Evolutionary conservation across 2,888 invertebrate species (phyloP), one percentile per base, ranked within the genome.

Genomic region (Apodemia zela): DNA sequence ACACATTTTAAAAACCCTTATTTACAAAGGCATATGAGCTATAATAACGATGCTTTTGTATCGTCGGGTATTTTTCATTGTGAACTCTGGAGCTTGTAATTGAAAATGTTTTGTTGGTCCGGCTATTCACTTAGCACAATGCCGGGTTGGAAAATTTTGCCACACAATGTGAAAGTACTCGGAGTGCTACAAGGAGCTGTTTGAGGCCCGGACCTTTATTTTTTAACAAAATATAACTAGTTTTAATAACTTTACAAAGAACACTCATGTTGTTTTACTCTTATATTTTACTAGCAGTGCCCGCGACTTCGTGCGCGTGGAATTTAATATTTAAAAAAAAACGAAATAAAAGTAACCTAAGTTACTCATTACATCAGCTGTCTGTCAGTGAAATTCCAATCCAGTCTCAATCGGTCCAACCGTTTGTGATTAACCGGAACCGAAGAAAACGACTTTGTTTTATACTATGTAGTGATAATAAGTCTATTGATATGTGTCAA

Each of bases 21-120:
- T 57, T 57, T 29, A 57, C 54, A 7, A 25, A 29, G 25, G 15
- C 29, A 29, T 57, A 57, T 57, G 54, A 57, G 54, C 54, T 57
- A 57, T 29, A 57, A 57, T 25, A 45, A 45, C 45, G 29, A 6
- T 29, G 54, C 2, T 57, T 57, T 25, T 57, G 54, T 57, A 57
- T 57, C 21, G 47, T 15, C 18, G 17, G 7, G 18, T 42, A 42
- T 38, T 5, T 29, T 45, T 45, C 45, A 58, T 62, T 62, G 62
- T 63, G 33, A 8, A 25, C n/a, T 35, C 25, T 54, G 13, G 47
- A 60, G 45, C 47, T 67, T 63, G 70, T 72, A 75, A 76, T 73
- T 72, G 74, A 74, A 72, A 72, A 72, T 68, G 68, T 67, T 70
- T 66, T 68, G 65, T 72, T 71, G 65, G 62, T 35, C 25, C 58